Conservation (phyloP, 2,888 invertebrate genomes). For the Furcula furcula region DNA sequence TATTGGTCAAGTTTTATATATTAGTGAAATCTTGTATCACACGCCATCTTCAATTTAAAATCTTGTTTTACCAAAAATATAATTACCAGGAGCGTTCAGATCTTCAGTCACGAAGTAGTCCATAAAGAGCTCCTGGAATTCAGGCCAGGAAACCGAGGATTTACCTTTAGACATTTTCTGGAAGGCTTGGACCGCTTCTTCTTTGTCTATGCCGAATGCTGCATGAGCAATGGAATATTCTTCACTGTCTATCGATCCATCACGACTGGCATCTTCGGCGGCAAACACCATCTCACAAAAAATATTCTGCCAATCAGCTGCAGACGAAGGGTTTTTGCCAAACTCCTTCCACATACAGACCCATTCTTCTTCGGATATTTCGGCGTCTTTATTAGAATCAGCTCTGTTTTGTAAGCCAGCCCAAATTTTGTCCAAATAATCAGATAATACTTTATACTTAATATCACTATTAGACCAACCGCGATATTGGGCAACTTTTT, state of each 20-base stretch:
- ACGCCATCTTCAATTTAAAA: slow-evolving; percentile 22
- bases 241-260: slow-evolving; percentile 87
- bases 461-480: slow-evolving; percentile 89
- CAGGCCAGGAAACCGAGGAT: slow-evolving; percentile 87
- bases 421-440: slow-evolving; percentile 91
- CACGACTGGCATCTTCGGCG: slow-evolving; percentile 91
- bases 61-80: slow-evolving; percentile 86
- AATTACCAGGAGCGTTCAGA: slow-evolving; percentile 61
- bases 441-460: slow-evolving; percentile 87
- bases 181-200: slow-evolving; percentile 89
- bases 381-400: slow-evolving; percentile 92
- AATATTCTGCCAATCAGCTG: slow-evolving; percentile 90
- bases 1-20: too few species aligned
- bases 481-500: slow-evolving; percentile 90
- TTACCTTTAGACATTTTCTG: slow-evolving; percentile 89
- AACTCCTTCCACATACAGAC: slow-evolving; percentile 84
- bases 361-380: slow-evolving; percentile 79
- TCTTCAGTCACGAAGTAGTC: slow-evolving; percentile 85
- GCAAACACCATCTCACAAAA: slow-evolving; percentile 94
- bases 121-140: slow-evolving; percentile 90
- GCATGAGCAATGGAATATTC: slow-evolving; percentile 92
- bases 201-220: slow-evolving; percentile 87
- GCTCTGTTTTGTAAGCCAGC: slow-evolving; percentile 89
- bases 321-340: slow-evolving; percentile 82
- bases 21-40: too few species aligned